Evolutionary conservation across 2,888 invertebrate species (phyloP).

Genomic region (Pandemis cinnamomeana): DNA sequence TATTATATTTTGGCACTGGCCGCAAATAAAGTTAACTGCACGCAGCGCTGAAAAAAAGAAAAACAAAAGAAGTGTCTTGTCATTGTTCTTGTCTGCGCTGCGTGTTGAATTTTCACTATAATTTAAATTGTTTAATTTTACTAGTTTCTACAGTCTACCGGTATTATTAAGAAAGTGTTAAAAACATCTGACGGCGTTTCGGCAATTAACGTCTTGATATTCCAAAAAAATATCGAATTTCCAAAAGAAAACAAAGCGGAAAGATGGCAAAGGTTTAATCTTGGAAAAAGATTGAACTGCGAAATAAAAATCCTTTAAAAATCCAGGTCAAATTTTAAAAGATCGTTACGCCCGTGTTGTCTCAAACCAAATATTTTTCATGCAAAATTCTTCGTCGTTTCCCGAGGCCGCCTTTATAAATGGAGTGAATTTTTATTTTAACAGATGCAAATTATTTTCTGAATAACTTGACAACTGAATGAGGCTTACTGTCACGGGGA

Average conservation of each 20-base stretch:
- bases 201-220: neutral
- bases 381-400: neutral
- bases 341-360: constrained; percentile 18
- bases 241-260: neutral
- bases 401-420: constrained; percentile 6
- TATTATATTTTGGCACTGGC: no score
- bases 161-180: no score
- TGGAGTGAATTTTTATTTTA: constrained; percentile 16
- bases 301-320: constrained; percentile 11
- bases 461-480: constrained; percentile 12
- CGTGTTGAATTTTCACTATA: no score
- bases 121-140: no score
- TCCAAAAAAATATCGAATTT: neutral
- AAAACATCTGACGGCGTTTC: no score
- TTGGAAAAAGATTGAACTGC: neutral
- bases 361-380: constrained; percentile 17
- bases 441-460: constrained; percentile 23
- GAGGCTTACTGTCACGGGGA: neutral
- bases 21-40: no score
- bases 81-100: no score
- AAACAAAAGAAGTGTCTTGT: no score
- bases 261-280: neutral
- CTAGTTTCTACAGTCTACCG: no score
- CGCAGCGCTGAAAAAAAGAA: no score
- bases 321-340: constrained; percentile 11